Base-by-base conservation (phyloP, 1,140 invertebrate species). In the Drosophila yakuba region DNA sequence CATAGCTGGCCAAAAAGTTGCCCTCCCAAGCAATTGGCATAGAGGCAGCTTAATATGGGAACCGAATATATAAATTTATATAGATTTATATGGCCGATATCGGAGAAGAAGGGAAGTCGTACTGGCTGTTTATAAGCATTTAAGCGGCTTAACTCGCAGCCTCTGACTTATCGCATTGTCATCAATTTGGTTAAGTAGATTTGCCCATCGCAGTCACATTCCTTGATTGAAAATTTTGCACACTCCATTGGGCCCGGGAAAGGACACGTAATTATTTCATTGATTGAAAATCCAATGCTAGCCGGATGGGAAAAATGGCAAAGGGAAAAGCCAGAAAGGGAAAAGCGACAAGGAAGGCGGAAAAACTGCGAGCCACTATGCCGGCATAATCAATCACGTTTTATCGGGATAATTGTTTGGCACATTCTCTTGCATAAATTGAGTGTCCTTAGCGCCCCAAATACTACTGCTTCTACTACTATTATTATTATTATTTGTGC, bases 121-220 rank as follows among this genome's bases (percentile, higher is more conserved):
- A 50, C 43, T 52, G 66, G 55, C 80, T 80, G 76, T 85, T 84
- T 84, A 84, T 84, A 84, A 84, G 77, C 81, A 80, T 84, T 84
- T 80, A 77, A 80, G 76, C 73, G 62, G 76, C 81, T 84, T 84
- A 80, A 80, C 76, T 84, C 77, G 81, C 81, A 66, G 77, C 71
- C 68, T 56, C 77, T 84, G 81, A 80, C 81, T 84, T 80, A 84
- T 84, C 81, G 80, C 81, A 80, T 84, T 85, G 77, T 84, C 81
- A 84, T 84, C 81, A 84, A 84, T 84, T 84, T 80, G 80, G 76
- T 84, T 84, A 84, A 84, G 80, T 84, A 80, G 80, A 84, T 76
- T 84, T 75, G 59, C 64, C 68, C 67, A 44, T 68, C 44, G 35
- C 23, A 60, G 10, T 59, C n/a, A 17, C 35, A 75, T 48, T 72